Base-by-base conservation (phyloP, 2,888 invertebrate species). In the Leistus spinibarbis region DNA sequence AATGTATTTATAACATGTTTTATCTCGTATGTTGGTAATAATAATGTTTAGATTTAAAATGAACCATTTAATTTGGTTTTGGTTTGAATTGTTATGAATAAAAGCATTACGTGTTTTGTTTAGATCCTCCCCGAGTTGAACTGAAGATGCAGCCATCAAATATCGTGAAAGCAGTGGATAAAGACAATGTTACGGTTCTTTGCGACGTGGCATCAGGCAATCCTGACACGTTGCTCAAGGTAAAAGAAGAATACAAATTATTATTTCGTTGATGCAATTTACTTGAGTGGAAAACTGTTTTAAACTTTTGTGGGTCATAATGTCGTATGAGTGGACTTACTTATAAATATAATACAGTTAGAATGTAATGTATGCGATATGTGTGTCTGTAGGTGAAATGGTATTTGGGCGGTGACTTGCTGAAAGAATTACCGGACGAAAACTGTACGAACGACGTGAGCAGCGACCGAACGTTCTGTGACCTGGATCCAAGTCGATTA, bases 391-490 rank as follows among this genome's bases (percentile, higher is more conserved):
- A 85, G 85, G 86, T 85, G 76, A 90, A 94, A 79, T 97, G 97
- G 97, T 96, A 92, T 84, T 88, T 95, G 79, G 94, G 95, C 81
- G 94, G 93, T 1, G 91, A 93, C 77, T 85, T 95, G 56, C 88
- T 96, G 79, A 95, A 95, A 83, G 95, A 95, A 84, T 86, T 95
- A 78, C 95, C 95, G 0, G 95, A 95, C 81, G 95, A 95, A 83
- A 89, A 91, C 77, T 89, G 87, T 78, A 88, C 87, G 73, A 87
- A 87, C 24, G 86, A 87, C 27, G 86, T 81, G 71, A 82, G 81
- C 0, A 81, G 79, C 69, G 89, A 89, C 23, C 87, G 88, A 20
- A 87, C 92, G 13, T 91, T 95, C 82, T 95, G 95, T 83, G 93
- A 94, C 84, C 91, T 95, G 81, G 95, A 96, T 83, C 95, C 95